phyloP scores from a whole-genome alignment of 2,888 invertebrate genomes.

The Synanthedon andrenaeformis region DNA sequence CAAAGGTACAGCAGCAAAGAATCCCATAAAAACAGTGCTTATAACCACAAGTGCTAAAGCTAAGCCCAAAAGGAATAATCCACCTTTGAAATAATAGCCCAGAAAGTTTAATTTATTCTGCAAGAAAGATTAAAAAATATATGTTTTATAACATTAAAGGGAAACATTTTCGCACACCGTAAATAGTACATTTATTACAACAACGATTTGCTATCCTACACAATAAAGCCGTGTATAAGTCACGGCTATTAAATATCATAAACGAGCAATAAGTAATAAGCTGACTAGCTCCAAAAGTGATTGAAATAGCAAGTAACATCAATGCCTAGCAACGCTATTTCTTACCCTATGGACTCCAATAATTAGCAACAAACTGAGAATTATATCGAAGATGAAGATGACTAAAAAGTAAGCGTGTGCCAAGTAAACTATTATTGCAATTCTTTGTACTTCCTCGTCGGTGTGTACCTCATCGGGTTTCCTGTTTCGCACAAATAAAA shows the following conservation, averaged over 20 bases:
- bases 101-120: slow-evolving; percentile 37
- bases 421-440: slow-evolving; percentile 39
- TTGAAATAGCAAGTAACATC: background rate
- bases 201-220: no score
- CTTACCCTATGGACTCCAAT: slow-evolving; percentile 47
- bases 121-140: slow-evolving; percentile 12
- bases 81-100: slow-evolving; percentile 35
- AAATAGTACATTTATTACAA: no score
- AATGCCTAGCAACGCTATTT: background rate
- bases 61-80: slow-evolving; percentile 32
- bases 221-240: no score
- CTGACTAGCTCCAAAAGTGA: background rate
- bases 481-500: slow-evolving; percentile 25
- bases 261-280: background rate
- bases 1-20: slow-evolving; percentile 33
- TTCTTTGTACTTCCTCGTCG: slow-evolving; percentile 25
- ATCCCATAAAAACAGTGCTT: slow-evolving; percentile 43
- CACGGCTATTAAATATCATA: no score
- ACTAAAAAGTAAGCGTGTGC: slow-evolving; percentile 39
- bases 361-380: slow-evolving; percentile 37
- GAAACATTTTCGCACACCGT: background rate
- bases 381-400: slow-evolving; percentile 34
- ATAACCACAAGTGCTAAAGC: slow-evolving; percentile 37
- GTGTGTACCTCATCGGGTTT: slow-evolving; percentile 24
- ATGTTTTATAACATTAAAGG: background rate